These are phyloP conservation scores for Willisornis vidua DNA, from an alignment of 2,113 vertebrate species.

Conservation along the genomic window DNA sequence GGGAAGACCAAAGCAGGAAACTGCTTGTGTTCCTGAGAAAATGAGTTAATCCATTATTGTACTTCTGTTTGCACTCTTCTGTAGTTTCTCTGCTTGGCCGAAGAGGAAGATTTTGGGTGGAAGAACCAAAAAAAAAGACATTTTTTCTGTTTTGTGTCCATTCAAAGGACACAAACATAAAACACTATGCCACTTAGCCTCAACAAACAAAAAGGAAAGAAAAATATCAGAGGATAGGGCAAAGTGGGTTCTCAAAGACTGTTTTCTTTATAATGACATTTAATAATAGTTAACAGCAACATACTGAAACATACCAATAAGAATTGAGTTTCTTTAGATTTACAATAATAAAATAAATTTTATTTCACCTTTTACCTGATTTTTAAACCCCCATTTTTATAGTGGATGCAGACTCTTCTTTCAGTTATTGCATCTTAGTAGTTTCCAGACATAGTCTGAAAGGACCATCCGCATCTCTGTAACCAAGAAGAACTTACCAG, in stretches of 20 bases:
- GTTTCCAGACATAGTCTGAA: background rate
- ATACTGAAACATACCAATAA: background rate
- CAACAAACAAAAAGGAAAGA: background rate
- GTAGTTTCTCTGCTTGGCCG: background rate
- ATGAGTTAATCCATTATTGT: background rate
- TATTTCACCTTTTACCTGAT: background rate
- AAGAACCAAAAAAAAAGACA: background rate
- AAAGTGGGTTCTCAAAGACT: background rate
- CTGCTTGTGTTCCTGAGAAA: background rate
- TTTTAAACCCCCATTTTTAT: rapidly evolving
- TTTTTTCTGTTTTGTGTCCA: background rate
- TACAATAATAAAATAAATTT: background rate
- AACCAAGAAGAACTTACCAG: background rate
- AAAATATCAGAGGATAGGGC: background rate
- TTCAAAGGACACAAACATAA: background rate
- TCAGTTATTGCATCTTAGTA: background rate
- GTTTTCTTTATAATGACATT: background rate
- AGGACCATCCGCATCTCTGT: background rate
- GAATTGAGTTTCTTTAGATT: background rate
- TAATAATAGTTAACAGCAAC: background rate
- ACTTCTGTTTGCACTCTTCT: background rate
- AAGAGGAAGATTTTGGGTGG: background rate
- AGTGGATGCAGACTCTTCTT: background rate
- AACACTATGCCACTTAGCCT: background rate
- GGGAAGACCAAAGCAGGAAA: background rate